Evolutionary conservation across 2,888 invertebrate genomes (phyloP).

Genomic region (Caenorhabditis afra): DNA sequence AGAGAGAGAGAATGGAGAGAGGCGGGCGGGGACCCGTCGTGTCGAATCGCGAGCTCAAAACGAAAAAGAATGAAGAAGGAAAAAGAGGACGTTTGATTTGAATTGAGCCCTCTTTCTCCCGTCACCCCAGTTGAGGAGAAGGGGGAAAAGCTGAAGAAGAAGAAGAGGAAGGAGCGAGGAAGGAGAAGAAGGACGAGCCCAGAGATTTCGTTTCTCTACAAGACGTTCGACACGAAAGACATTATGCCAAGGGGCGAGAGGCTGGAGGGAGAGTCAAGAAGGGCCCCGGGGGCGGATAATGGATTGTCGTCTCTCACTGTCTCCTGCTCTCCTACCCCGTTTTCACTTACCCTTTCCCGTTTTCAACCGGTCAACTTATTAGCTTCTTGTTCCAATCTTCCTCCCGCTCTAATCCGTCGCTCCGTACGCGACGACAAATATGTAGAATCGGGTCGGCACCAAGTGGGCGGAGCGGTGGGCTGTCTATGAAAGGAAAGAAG

Average conservation of each 20-base stretch:
- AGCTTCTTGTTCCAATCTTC: constrained; percentile 38
- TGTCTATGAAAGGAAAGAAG: neutral
- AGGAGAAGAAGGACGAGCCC: neutral
- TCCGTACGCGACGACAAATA: constrained; percentile 23
- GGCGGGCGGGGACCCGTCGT: no score
- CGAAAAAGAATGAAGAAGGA: neutral
- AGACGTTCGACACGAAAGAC: neutral
- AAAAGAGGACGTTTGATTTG: neutral
- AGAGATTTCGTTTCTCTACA: neutral
- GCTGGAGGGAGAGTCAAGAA: neutral
- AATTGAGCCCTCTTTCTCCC: neutral
- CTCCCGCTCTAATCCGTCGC: constrained; percentile 28
- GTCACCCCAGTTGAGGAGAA: neutral
- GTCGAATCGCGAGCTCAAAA: no score
- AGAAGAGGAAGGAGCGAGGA: no score
- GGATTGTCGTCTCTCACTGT: neutral
- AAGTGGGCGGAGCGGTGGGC: constrained; percentile 5
- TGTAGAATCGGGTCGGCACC: constrained; percentile 1
- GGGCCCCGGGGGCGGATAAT: neutral
- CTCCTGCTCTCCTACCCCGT: no score
- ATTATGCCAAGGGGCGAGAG: neutral
- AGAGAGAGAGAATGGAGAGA: neutral
- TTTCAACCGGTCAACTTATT: constrained; percentile 23
- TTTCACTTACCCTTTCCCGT: neutral
- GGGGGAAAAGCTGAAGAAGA: no score